Conservation (phyloP, 2,888 invertebrate species). For the Gymnocheta viridis region DNA sequence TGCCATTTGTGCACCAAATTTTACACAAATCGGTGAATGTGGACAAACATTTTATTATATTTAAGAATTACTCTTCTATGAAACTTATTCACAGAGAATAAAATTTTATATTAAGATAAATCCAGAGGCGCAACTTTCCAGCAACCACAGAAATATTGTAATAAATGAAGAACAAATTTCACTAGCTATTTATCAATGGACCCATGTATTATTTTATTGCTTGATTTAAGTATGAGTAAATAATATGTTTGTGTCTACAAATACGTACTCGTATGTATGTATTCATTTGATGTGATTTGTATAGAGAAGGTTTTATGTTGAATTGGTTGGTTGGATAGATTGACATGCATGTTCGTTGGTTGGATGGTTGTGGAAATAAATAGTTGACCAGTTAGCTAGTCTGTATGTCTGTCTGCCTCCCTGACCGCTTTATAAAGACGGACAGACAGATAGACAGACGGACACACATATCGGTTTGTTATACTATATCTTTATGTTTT, state of each 20-base stretch:
- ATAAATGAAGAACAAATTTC: too few species aligned
- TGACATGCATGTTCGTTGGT: slow-evolving; percentile 50
- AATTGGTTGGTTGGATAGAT: slow-evolving; percentile 48
- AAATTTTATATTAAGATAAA: too few species aligned
- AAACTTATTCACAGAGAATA: too few species aligned
- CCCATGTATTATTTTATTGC: neutral
- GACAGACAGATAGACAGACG: slow-evolving; percentile 33
- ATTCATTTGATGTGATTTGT: slow-evolving; percentile 67
- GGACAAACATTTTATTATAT: too few species aligned
- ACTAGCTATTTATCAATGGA: slow-evolving; percentile 13
- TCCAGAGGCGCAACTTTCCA: too few species aligned
- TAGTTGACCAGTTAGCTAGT: slow-evolving; percentile 36
- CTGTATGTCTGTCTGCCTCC: slow-evolving; percentile 31
- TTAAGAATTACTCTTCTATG: too few species aligned
- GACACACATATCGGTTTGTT: slow-evolving; percentile 45
- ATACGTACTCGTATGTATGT: slow-evolving; percentile 16
- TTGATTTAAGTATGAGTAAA: slow-evolving; percentile 51
- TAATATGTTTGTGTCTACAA: slow-evolving; percentile 38
- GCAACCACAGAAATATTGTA: too few species aligned
- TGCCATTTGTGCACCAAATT: too few species aligned
- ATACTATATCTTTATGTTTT: slow-evolving; percentile 33
- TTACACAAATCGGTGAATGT: too few species aligned
- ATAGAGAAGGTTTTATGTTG: slow-evolving; percentile 55
- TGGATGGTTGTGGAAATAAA: slow-evolving; percentile 44
- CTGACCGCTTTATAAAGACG: slow-evolving; percentile 35